Evolutionary conservation across 2,888 invertebrate species (phyloP).

Genomic region (Oxycera nigricornis): DNA sequence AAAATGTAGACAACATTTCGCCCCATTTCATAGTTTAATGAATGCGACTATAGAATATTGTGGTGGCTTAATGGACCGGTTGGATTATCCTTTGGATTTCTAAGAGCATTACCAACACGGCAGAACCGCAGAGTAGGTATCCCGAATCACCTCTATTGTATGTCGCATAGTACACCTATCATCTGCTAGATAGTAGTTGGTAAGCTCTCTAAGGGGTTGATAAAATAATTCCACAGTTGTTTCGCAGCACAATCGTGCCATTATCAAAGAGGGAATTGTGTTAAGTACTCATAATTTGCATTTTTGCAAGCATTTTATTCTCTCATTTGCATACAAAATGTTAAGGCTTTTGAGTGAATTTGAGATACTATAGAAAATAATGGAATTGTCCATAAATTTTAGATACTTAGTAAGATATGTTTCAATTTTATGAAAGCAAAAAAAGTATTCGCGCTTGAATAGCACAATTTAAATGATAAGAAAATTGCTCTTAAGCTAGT

Average conservation of each 20-base stretch:
- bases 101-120: neutral
- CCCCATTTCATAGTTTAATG: constrained; percentile 43
- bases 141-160: constrained; percentile 7
- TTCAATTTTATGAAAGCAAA: too few relatives aligned
- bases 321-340: neutral
- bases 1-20: constrained; percentile 32
- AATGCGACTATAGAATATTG: constrained; percentile 46
- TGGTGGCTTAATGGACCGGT: constrained; percentile 43
- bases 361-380: too few relatives aligned
- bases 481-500: too few relatives aligned
- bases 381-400: too few relatives aligned
- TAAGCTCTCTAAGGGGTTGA: neutral
- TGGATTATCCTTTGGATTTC: constrained; percentile 44
- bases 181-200: constrained; percentile 23
- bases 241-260: too few relatives aligned
- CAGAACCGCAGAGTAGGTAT: neutral
- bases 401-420: too few relatives aligned
- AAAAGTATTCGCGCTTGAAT: too few relatives aligned
- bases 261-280: neutral
- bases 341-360: too few relatives aligned
- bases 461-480: too few relatives aligned
- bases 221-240: too few relatives aligned
- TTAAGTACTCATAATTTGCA: constrained; percentile 6
- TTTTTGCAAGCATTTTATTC: neutral
- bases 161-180: constrained; percentile 3